These are phyloP conservation scores for Uromys caudimaculatus DNA, from an alignment of 2,797 vertebrate species.

Conservation along the genomic window DNA sequence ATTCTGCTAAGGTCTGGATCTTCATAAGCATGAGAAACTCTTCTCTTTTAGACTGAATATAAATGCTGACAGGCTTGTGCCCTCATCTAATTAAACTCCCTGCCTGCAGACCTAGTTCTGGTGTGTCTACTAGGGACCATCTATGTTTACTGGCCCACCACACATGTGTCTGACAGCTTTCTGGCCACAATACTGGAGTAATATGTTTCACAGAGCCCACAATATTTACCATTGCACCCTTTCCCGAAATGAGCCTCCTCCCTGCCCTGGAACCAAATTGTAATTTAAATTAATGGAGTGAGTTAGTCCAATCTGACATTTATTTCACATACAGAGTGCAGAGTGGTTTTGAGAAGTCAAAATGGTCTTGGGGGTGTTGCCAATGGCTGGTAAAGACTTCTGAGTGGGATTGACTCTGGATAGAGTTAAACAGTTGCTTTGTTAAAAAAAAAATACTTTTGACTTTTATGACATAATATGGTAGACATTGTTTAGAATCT, in stretches of 20 bases:
- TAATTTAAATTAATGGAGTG: conserved; percentile 49
- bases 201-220: background rate
- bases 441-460: background rate
- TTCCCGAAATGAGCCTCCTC: background rate
- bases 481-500: background rate
- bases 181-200: background rate
- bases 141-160: background rate
- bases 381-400: background rate
- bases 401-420: background rate
- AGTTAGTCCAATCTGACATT: background rate
- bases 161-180: background rate
- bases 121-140: background rate
- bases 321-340: background rate
- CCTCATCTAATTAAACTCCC: background rate
- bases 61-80: background rate
- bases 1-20: conserved; percentile 10
- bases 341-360: background rate
- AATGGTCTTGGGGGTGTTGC: background rate
- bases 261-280: background rate
- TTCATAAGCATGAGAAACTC: background rate
- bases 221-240: background rate
- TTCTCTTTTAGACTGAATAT: background rate
- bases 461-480: background rate
- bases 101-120: background rate
- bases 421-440: background rate